A percentile compares a stretch with the other conserved stretches of the same genome.
Evolutionary conservation across 2,888 invertebrate genomes (phyloP).

Genomic region (Protonemura montana): DNA sequence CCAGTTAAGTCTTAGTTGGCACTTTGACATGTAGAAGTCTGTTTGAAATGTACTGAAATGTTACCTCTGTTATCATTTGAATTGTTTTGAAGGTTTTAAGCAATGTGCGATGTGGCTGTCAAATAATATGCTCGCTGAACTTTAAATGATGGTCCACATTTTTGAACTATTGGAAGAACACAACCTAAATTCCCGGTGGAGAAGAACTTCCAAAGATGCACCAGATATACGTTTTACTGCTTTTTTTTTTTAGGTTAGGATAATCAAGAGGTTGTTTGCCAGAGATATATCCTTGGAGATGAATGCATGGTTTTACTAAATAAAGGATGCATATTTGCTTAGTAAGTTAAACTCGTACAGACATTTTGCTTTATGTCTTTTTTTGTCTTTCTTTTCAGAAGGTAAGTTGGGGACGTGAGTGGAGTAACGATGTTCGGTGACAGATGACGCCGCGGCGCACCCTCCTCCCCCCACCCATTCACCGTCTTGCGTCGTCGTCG

Average conservation of each 20-base stretch:
- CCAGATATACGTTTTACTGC: no score
- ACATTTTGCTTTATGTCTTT: constrained; percentile 30
- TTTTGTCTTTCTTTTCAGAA: constrained; percentile 38
- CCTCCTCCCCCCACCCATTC: background rate
- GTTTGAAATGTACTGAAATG: background rate
- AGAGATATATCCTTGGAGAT: background rate
- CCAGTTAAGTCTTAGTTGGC: background rate
- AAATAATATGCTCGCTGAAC: no score
- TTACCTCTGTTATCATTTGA: background rate
- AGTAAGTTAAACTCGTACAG: constrained; percentile 34
- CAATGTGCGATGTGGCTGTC: no score
- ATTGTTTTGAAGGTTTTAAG: background rate
- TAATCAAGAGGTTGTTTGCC: background rate
- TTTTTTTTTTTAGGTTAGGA: background rate
- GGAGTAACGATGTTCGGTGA: constrained; percentile 34
- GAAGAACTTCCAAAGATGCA: no score
- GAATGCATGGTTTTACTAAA: background rate
- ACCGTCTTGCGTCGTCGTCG: background rate
- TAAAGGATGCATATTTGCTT: constrained; percentile 30
- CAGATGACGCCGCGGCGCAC: constrained; percentile 26
- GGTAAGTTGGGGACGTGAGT: constrained; percentile 44
- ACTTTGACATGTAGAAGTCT: background rate
- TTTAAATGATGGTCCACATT: no score
- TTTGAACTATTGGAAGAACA: no score
- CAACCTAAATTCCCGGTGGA: no score